These are phyloP conservation scores for Andricus curvator DNA, from an alignment of 2,888 invertebrate species.

Conservation along the genomic window DNA sequence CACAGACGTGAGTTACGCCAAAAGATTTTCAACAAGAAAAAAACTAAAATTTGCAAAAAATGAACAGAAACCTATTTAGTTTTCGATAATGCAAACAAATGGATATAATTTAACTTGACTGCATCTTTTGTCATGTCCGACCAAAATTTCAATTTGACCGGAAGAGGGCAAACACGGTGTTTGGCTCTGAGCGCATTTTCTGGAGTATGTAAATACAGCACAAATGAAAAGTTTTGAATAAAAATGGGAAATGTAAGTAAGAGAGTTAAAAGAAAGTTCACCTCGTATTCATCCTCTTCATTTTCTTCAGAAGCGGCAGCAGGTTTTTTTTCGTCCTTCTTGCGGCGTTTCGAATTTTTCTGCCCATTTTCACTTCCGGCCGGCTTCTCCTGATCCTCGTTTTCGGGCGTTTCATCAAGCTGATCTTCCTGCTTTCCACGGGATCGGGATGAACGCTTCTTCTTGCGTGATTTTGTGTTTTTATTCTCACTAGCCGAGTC, in stretches of 20 bases:
- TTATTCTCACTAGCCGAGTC: constrained; percentile 46
- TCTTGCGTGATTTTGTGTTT: constrained; percentile 47
- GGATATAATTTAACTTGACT: no score
- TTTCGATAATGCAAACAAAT: no score
- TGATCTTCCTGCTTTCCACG: constrained; percentile 64
- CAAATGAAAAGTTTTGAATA: constrained; percentile 12
- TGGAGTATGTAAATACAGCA: neutral
- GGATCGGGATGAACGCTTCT: constrained; percentile 61
- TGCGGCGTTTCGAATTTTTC: constrained; percentile 61
- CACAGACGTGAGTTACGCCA: no score
- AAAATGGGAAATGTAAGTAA: neutral
- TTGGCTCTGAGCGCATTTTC: neutral
- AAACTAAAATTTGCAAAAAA: no score
- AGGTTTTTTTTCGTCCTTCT: constrained; percentile 64
- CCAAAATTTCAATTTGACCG: constrained; percentile 12
- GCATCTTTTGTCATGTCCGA: no score
- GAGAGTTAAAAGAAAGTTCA: constrained; percentile 26
- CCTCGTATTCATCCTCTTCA: constrained; percentile 57
- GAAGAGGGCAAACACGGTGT: neutral
- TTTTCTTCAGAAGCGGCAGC: constrained; percentile 69
- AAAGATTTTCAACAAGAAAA: no score
- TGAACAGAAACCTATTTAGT: no score
- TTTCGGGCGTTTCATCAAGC: constrained; percentile 50
- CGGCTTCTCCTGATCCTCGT: constrained; percentile 54
- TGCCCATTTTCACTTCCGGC: constrained; percentile 60